Conservation (phyloP, 2,888 invertebrate species). For the Chelonus formosanus region DNA sequence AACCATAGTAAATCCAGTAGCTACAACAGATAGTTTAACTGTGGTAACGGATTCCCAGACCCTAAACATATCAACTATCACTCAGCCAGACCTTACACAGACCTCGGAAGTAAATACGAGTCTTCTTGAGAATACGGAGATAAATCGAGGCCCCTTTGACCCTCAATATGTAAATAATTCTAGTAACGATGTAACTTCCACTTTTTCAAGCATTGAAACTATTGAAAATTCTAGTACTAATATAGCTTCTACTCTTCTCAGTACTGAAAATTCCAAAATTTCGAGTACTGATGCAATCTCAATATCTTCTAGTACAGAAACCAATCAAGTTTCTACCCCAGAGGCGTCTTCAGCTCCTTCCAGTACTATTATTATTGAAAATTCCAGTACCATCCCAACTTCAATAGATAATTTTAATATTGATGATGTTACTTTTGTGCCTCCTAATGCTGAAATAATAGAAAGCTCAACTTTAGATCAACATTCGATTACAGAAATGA, state of each 20-base stretch:
- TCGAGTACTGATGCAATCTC: conserved; percentile 19
- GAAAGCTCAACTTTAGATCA: neutral
- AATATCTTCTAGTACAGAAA: too few species aligned
- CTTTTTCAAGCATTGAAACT: neutral
- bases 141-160: conserved; percentile 18
- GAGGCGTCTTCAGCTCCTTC: conserved; percentile 28
- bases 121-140: conserved; percentile 36
- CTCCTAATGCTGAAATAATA: neutral
- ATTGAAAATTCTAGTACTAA: neutral
- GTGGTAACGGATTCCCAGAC: conserved; percentile 48
- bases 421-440: conserved; percentile 8
- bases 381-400: too few species aligned
- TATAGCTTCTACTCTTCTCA: neutral
- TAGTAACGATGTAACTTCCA: conserved; percentile 12
- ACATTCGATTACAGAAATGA: conserved; percentile 17
- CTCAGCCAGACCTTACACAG: conserved; percentile 44
- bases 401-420: neutral
- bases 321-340: conserved; percentile 22
- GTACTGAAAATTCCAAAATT: conserved; percentile 20
- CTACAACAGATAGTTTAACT: conserved; percentile 40
- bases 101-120: conserved; percentile 39
- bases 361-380: too few species aligned
- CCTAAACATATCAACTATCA: conserved; percentile 46
- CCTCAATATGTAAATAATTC: conserved; percentile 14
- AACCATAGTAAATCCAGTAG: conserved; percentile 43